phyloP scores from a whole-genome alignment of 2,113 vertebrate genomes.

The Cebidichthys violaceus region DNA sequence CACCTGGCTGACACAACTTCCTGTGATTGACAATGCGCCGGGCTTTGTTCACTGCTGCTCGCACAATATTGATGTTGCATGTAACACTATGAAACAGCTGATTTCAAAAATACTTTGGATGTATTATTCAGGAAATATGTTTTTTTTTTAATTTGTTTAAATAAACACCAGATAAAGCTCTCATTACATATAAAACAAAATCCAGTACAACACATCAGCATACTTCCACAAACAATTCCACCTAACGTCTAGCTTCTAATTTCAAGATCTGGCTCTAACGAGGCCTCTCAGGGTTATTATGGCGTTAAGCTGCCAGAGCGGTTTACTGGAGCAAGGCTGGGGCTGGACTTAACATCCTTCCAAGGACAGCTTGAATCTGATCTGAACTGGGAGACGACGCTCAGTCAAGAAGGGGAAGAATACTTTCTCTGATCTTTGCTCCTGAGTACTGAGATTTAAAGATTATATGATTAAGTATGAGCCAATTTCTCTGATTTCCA shows the following conservation, averaged over 20 bases:
- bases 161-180: conserved; percentile 40
- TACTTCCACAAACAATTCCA: conserved; percentile 31
- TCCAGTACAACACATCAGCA: conserved; percentile 5
- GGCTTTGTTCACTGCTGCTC: conserved; percentile 23
- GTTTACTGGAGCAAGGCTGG: conserved; percentile 50
- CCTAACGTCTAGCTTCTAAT: neutral
- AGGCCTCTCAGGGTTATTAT: conserved; percentile 66
- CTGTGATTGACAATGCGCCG: conserved; percentile 70
- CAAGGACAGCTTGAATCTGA: conserved; percentile 43
- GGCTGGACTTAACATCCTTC: conserved; percentile 46
- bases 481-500: conserved; percentile 31
- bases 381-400: conserved; percentile 28
- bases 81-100: conserved; percentile 1
- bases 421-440: conserved; percentile 22
- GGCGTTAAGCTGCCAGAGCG: conserved; percentile 60
- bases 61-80: neutral
- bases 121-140: neutral
- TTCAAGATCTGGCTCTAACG: conserved; percentile 31
- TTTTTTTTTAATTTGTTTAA: conserved; percentile 25
- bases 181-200: conserved; percentile 8
- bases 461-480: conserved; percentile 32
- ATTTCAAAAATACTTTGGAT: conserved; percentile 9
- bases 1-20: conserved; percentile 73
- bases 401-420: conserved; percentile 26
- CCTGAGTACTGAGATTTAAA: conserved; percentile 60